Conservation (phyloP, 2,888 invertebrate genomes). For the Andrena haemorrhoa region DNA sequence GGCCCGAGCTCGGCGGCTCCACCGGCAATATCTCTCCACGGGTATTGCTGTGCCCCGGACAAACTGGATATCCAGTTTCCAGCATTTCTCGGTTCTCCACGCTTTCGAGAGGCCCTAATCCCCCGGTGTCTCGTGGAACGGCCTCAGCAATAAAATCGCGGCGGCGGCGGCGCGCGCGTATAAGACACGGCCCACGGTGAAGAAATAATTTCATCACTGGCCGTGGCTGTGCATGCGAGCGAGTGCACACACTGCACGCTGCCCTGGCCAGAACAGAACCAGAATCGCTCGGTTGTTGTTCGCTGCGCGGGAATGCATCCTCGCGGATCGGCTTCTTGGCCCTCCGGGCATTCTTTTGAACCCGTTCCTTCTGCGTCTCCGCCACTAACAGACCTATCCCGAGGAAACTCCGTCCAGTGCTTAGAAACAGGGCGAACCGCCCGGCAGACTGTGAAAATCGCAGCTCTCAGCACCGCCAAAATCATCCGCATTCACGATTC, state of each 20-base stretch:
- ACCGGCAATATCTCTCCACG: slow-evolving; percentile 70
- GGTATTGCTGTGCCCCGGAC: slow-evolving; percentile 71
- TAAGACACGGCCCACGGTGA: slow-evolving; percentile 43
- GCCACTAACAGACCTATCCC: neutral
- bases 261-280: slow-evolving; percentile 11
- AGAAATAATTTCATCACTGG: slow-evolving; percentile 64
- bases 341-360: slow-evolving; percentile 18
- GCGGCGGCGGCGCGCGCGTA: slow-evolving; percentile 36
- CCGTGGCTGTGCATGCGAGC: slow-evolving; percentile 17
- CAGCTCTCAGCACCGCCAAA: too few species aligned
- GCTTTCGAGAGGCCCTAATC: slow-evolving; percentile 73
- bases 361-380: neutral
- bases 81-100: slow-evolving; percentile 74
- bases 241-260: neutral
- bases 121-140: slow-evolving; percentile 49
- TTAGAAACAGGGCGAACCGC: neutral
- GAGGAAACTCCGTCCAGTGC: neutral
- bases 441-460: too few species aligned
- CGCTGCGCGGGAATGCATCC: slow-evolving; percentile 6
- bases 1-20: slow-evolving; percentile 1
- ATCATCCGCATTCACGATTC: neutral
- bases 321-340: slow-evolving; percentile 20
- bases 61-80: slow-evolving; percentile 76
- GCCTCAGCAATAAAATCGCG: slow-evolving; percentile 61
- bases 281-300: slow-evolving; percentile 30